Percentiles rank a stretch among this genome's conserved stretches.
These are phyloP conservation scores for Channa maculata DNA, from an alignment of 2,113 vertebrate species.

Conservation along the genomic window DNA sequence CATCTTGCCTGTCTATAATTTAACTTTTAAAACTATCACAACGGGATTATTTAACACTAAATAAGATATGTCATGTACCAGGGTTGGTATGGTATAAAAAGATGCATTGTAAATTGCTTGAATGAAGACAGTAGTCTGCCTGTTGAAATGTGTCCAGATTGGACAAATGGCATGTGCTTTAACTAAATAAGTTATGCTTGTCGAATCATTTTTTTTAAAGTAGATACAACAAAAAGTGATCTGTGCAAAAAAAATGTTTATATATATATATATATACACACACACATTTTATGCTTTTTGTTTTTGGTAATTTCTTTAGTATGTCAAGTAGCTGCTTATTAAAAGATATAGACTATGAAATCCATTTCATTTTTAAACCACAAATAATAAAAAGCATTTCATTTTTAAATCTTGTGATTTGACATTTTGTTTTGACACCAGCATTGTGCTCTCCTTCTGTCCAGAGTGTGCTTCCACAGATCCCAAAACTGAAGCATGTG, in stretches of 20 bases:
- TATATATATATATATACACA: too few species aligned
- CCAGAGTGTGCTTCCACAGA: constrained; percentile 85
- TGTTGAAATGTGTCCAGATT: background rate
- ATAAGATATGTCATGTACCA: background rate
- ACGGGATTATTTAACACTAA: constrained; percentile 1
- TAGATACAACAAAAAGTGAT: background rate
- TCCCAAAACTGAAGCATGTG: constrained; percentile 89
- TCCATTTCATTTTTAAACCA: background rate
- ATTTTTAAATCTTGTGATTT: background rate
- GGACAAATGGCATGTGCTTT: background rate
- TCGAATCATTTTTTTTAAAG: background rate
- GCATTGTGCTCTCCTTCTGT: constrained; percentile 37
- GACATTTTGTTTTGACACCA: constrained; percentile 14
- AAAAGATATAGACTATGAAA: background rate
- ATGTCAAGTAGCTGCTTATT: background rate
- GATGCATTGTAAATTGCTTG: background rate
- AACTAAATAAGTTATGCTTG: background rate
- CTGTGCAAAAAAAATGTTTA: background rate
- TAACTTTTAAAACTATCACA: background rate
- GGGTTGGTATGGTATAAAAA: background rate
- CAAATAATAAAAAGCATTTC: background rate
- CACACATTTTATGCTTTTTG: too few species aligned
- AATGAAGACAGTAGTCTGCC: background rate
- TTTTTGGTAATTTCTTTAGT: background rate
- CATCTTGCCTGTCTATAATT: background rate